A percentile compares a stretch with the other conserved stretches of the same genome.
phyloP scores from a whole-genome alignment of 1,140 invertebrate species.

The Macrotrachela quadricornifera region DNA sequence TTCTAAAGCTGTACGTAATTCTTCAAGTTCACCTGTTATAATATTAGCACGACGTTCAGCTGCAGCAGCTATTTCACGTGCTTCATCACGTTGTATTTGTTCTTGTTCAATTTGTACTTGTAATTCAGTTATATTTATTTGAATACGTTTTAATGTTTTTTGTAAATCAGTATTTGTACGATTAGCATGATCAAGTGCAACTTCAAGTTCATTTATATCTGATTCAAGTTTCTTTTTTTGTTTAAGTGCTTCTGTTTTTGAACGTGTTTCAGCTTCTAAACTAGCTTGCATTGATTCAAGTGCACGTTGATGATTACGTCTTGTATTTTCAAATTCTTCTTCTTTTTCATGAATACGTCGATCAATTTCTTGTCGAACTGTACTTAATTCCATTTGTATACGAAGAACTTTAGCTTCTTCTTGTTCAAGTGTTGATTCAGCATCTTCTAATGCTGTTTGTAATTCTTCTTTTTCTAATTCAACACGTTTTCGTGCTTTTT shows the following conservation, averaged over 20 bases:
- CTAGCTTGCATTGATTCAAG: constrained; percentile 97
- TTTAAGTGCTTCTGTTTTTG: constrained; percentile 90
- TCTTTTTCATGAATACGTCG: constrained; percentile 86
- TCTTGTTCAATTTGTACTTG: constrained; percentile 78
- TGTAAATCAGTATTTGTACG: constrained; percentile 81
- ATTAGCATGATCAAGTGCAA: constrained; percentile 57
- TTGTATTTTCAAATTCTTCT: constrained; percentile 97
- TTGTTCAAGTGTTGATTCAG: constrained; percentile 91
- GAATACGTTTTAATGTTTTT: constrained; percentile 92
- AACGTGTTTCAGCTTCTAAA: constrained; percentile 92
- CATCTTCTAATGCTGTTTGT: constrained; percentile 91
- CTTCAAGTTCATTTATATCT: constrained; percentile 96
- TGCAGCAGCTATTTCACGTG: constrained; percentile 79
- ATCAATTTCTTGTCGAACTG: constrained; percentile 94
- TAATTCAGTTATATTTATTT: constrained; percentile 47
- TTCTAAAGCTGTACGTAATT: constrained; percentile 77
- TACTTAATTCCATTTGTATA: constrained; percentile 81
- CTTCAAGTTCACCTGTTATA: constrained; percentile 80
- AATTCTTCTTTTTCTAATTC: constrained; percentile 98
- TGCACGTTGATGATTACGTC: constrained; percentile 85
- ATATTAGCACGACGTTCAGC: constrained; percentile 83
- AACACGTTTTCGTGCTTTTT: constrained; percentile 85
- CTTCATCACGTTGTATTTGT: constrained; percentile 82
- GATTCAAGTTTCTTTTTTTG: constrained; percentile 94
- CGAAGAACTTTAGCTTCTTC: constrained; percentile 47